phyloP scores from a whole-genome alignment of 2,797 vertebrate species.

The Nannoperca obscura region DNA sequence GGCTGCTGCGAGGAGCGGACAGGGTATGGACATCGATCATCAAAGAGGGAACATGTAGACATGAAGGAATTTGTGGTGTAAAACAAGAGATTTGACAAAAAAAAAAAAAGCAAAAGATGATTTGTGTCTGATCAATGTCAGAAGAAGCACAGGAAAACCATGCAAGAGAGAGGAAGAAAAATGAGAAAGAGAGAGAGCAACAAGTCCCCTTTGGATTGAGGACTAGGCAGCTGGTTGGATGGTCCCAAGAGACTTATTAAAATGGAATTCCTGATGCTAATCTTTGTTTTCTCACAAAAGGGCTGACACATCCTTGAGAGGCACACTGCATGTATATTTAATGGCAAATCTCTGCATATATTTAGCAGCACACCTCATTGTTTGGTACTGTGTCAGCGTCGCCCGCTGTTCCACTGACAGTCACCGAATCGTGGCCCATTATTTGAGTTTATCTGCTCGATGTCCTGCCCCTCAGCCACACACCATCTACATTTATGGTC shows the following conservation, averaged over 20 bases:
- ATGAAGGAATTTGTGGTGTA: constrained; percentile 50
- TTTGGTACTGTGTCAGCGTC: constrained; percentile 63
- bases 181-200: constrained; percentile 63
- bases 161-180: constrained; percentile 36
- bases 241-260: constrained; percentile 84
- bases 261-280: constrained; percentile 83
- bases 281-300: constrained; percentile 83
- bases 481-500: constrained; percentile 25
- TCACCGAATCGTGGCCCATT: constrained; percentile 50
- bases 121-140: constrained; percentile 69
- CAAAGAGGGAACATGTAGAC: constrained; percentile 35
- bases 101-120: constrained; percentile 12
- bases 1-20: constrained; percentile 7
- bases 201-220: constrained; percentile 80
- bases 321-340: constrained; percentile 81
- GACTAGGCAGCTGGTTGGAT: constrained; percentile 73
- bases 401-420: constrained; percentile 62
- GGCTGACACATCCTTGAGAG: constrained; percentile 79
- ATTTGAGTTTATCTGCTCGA: constrained; percentile 61
- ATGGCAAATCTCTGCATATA: constrained; percentile 76
- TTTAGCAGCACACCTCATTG: constrained; percentile 73
- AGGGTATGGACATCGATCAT: constrained; percentile 36
- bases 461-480: constrained; percentile 4
- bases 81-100: constrained; percentile 57
- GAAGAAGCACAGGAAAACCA: constrained; percentile 47